Base-by-base conservation (phyloP, 2,797 vertebrate species). In the Eupleurogrammus muticus region DNA sequence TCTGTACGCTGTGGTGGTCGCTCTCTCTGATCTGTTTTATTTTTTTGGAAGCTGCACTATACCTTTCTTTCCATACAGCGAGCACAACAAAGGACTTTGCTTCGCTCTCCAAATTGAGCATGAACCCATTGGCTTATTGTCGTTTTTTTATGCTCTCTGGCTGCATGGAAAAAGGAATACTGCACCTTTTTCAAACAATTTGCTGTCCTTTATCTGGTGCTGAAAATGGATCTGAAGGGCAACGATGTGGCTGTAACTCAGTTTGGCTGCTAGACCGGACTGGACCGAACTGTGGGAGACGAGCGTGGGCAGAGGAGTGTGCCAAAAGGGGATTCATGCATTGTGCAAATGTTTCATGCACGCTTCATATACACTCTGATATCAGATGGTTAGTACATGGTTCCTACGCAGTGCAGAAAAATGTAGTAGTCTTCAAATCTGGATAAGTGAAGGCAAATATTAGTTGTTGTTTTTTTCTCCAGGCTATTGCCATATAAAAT, bases 41-140 rank as follows among this genome's bases (percentile, higher is more conserved):
- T 86, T 88, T 68, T 90, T 90, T 88, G 79, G 66, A 86, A 92
- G 91, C 87, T 94, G 93, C 93, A 93, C 87, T 92, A 89, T 90
- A 68, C 84, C 85, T 82, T 78, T 70, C 46, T 75, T 83, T 77
- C 80, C 79, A 81, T 77, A 54, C 66, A 79, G 70, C 1, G 58
- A 88, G 79, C 80, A 80, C 81, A 85, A 74, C 81, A 83, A 78
- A 84, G 50, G 51, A 50, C 20, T 59, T 50, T 40, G 0, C 40
- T 61, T 20, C 3, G 63, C 60, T 66, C 67, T 65, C 38, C 17
- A 50, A 77, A 79, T 74, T 79, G 56, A 74, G 65, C 20, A 59
- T 42, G 38, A 71, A 63, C n/a, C 38, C 44, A 83, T 82, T 82
- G 79, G 72, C 63, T 32, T 48, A 9, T 48, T 80, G 67, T 60